Conservation (phyloP, 2,888 invertebrate genomes). For the Luperina nickerlii region DNA sequence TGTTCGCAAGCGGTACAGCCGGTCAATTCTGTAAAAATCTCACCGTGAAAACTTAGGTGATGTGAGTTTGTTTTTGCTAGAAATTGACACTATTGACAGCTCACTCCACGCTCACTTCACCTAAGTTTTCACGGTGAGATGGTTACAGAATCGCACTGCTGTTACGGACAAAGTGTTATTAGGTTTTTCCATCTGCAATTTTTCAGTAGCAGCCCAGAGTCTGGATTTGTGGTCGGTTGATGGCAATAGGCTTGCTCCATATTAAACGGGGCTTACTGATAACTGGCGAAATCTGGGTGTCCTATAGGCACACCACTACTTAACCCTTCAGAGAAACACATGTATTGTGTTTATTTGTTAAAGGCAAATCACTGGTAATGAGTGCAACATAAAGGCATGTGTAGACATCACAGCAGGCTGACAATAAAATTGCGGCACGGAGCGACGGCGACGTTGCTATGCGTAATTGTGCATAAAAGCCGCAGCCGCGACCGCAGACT, state of each 20-base stretch:
- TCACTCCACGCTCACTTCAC: too few relatives aligned
- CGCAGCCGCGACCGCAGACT: slow-evolving; percentile 32
- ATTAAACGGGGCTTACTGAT: neutral
- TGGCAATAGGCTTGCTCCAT: too few relatives aligned
- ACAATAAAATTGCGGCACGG: slow-evolving; percentile 1
- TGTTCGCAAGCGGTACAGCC: neutral
- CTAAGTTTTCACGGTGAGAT: too few relatives aligned
- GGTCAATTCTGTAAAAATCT: too few relatives aligned
- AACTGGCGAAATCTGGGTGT: neutral
- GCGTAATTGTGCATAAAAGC: slow-evolving; percentile 39
- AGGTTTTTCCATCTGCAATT: neutral
- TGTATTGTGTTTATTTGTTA: neutral
- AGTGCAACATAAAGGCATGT: slow-evolving; percentile 11
- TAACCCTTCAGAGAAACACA: neutral
- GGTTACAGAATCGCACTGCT: too few relatives aligned
- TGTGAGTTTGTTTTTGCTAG: too few relatives aligned
- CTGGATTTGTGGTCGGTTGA: neutral
- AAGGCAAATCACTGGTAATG: neutral
- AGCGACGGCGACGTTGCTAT: slow-evolving; percentile 18
- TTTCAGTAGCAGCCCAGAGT: too few relatives aligned
- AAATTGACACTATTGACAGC: too few relatives aligned
- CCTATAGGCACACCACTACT: neutral
- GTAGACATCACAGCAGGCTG: neutral
- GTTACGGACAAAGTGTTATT: neutral
- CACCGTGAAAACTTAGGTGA: too few relatives aligned